These are phyloP conservation scores for Macaria notata DNA, from an alignment of 2,888 invertebrate species.

Conservation along the genomic window DNA sequence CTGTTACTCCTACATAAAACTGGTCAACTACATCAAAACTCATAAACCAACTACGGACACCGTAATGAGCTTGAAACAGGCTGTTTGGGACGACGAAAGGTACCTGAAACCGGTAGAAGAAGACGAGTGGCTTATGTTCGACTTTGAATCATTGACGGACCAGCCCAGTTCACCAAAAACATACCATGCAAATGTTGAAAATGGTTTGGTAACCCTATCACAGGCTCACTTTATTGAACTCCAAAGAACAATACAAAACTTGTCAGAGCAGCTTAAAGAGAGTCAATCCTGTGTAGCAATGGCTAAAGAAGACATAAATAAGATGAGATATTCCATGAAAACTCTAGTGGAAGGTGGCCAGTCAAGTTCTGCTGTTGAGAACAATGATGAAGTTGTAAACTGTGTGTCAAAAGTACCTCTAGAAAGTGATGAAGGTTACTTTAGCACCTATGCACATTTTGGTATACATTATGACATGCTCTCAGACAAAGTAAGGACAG, in stretches of 20 bases:
- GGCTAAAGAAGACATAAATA: constrained; percentile 82
- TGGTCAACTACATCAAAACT: constrained; percentile 90
- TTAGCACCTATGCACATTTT: constrained; percentile 93
- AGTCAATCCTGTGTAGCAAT: constrained; percentile 81
- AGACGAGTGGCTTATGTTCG: constrained; percentile 93
- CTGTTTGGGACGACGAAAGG: constrained; percentile 88
- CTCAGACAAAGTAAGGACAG: constrained; percentile 92
- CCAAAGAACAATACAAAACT: constrained; percentile 81
- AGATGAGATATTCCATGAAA: constrained; percentile 83
- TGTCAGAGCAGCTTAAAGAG: constrained; percentile 82
- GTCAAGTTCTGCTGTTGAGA: constrained; percentile 36
- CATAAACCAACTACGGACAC: constrained; percentile 82
- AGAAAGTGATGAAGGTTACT: constrained; percentile 89
- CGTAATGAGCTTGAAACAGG: constrained; percentile 73
- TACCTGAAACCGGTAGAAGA: constrained; percentile 89
- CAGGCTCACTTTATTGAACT: constrained; percentile 84
- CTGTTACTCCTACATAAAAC: constrained; percentile 90
- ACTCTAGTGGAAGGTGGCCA: constrained; percentile 72
- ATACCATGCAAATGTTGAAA: constrained; percentile 83
- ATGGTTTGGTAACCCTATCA: constrained; percentile 83
- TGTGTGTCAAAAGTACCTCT: constrained; percentile 76
- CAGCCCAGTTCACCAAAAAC: constrained; percentile 65
- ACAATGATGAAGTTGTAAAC: constrained; percentile 47
- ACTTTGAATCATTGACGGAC: constrained; percentile 79
- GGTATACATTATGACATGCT: constrained; percentile 98